Evolutionary conservation across 2,888 invertebrate genomes (phyloP).

Genomic region (Eupelmus urozonus): DNA sequence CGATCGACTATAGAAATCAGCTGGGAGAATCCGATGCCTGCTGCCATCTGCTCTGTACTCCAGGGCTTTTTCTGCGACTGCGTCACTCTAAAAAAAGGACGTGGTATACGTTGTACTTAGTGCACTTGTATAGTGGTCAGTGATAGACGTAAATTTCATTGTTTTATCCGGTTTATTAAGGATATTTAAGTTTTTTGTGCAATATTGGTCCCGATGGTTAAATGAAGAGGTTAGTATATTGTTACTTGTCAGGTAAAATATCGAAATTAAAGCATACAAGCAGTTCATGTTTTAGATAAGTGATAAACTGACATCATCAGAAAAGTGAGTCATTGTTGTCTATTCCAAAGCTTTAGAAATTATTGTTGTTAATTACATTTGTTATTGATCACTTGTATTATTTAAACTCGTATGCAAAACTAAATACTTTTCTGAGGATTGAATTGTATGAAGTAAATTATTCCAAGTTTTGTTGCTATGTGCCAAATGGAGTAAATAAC

Average conservation of each 20-base stretch:
- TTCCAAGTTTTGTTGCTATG: too few relatives aligned
- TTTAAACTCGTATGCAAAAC: not conserved
- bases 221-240: not conserved
- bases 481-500: too few relatives aligned
- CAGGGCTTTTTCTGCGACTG: conserved; percentile 15
- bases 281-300: not conserved
- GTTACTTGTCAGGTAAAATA: not conserved
- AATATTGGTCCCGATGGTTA: not conserved
- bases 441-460: too few relatives aligned
- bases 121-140: not conserved
- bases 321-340: conserved; percentile 34
- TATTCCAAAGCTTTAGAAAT: not conserved
- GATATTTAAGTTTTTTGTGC: not conserved
- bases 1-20: conserved; percentile 36
- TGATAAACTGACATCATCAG: conserved; percentile 17
- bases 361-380: not conserved
- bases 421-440: not conserved
- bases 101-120: too few relatives aligned
- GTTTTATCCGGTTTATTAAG: not conserved
- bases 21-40: conserved; percentile 8
- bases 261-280: not conserved
- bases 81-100: conserved; percentile 1
- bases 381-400: not conserved
- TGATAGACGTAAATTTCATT: conserved; percentile 18
- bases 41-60: conserved; percentile 27